Conservation (phyloP, 2,113 vertebrate genomes). For the Odobenus rosmarus region DNA sequence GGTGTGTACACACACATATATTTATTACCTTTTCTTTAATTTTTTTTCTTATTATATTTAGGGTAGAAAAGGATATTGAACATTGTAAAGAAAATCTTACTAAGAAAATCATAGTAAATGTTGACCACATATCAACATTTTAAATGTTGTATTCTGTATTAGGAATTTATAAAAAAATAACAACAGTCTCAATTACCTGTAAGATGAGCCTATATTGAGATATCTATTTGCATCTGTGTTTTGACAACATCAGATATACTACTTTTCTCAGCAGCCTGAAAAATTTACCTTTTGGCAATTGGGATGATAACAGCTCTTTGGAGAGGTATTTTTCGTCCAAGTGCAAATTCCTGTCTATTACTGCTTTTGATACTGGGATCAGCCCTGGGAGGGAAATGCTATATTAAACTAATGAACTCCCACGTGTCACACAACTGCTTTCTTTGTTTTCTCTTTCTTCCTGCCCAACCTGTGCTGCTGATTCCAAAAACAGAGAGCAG, state of each 20-base stretch:
- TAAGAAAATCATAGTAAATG: neutral
- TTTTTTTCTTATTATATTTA: neutral
- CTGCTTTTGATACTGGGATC: neutral
- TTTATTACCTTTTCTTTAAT: neutral
- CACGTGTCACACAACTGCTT: neutral
- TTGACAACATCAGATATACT: neutral
- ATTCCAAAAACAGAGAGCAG: conserved; percentile 53
- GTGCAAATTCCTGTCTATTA: neutral
- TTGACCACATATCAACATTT: neutral
- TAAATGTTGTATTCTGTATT: neutral
- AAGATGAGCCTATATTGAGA: neutral
- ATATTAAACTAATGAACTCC: neutral
- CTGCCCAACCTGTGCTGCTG: neutral
- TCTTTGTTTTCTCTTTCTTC: conserved; percentile 64
- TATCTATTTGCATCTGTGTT: neutral
- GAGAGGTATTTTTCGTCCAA: neutral
- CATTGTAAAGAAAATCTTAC: neutral
- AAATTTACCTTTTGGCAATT: neutral
- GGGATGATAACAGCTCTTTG: neutral
- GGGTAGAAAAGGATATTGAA: neutral
- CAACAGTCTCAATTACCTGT: neutral
- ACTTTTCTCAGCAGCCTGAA: neutral
- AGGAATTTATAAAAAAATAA: neutral
- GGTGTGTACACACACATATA: neutral
- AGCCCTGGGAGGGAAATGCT: neutral